Evolutionary conservation across 2,888 invertebrate species (phyloP), one percentile per base, ranked within the genome.

Genomic region (Hypercompe scribonia): DNA sequence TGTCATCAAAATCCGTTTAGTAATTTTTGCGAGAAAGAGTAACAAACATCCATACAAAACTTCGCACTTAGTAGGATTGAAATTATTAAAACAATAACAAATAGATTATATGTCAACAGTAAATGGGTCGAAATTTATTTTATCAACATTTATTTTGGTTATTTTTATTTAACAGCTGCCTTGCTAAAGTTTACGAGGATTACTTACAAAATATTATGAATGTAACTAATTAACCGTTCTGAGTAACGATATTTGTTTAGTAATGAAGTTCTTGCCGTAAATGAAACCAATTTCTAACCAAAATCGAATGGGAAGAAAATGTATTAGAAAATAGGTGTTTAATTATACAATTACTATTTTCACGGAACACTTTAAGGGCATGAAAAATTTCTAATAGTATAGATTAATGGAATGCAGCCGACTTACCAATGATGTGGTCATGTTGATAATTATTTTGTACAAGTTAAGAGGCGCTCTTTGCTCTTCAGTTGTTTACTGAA

Each of bases 351-450:
- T n/a, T 11, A 13, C 36, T 39, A 33, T 68, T 54, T n/a, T n/a
- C 13, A 65, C 36, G 13, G n/a, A 34, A 65, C 18, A n/a, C 42
- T 31, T 31, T 21, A 24, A 31, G 31, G 31, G 21, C 33, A 13
- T 15, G 3, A 4, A 50, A 1, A 61, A 11, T 31, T 33, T 3
- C 18, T 33, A 28, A 24, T 2, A 46, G 31, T 33, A 46, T 66
- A 24, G 13, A 28, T 33, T n/a, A 68, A n/a, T 50, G 21, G 15
- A 21, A 46, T 63, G 10, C 71, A 70, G 70, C 67, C 50, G 74
- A 92, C 95, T 94, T 89, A 95, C 95, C 95, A 90, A 85, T 83
- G 88, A 79, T 80, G 90, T 88, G 82, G 90, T 87, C 94, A 94
- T 91, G 78, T 82, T 85, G 86, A 79, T 82, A 76, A 75, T 81